These are phyloP conservation scores for Parambassis ranga DNA, from an alignment of 2,797 vertebrate species.

Conservation along the genomic window DNA sequence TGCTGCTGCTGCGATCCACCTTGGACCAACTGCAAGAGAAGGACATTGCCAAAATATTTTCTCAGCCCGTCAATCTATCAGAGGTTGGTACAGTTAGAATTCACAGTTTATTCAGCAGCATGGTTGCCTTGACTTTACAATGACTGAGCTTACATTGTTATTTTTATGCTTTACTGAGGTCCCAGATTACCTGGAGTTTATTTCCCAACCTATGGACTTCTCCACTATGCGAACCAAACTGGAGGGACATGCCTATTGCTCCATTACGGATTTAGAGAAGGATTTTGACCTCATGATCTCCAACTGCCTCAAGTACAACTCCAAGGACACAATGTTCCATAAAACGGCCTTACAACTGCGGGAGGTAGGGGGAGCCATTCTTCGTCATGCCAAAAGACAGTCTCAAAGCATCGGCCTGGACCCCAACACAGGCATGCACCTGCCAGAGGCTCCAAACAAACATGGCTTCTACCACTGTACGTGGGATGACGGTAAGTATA, in stretches of 20 bases:
- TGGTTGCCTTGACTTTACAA: not conserved
- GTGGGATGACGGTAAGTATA: conserved; percentile 94
- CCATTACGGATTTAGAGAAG: conserved; percentile 90
- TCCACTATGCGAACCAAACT: conserved; percentile 94
- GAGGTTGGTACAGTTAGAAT: conserved; percentile 79
- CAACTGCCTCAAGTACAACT: conserved; percentile 99
- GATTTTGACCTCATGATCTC: conserved; percentile 98
- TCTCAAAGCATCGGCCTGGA: conserved; percentile 93
- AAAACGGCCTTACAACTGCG: conserved; percentile 90
- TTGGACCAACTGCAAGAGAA: conserved; percentile 96
- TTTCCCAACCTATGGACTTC: conserved; percentile 98
- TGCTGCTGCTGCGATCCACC: conserved; percentile 89
- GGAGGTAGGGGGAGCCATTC: conserved; percentile 91
- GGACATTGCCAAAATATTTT: conserved; percentile 92
- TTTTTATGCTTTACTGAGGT: conserved; percentile 80
- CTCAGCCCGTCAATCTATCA: conserved; percentile 89
- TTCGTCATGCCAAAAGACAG: conserved; percentile 92
- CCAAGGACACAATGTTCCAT: conserved; percentile 98
- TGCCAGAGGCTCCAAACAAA: conserved; percentile 87
- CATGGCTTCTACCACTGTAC: conserved; percentile 91
- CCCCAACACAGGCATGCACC: conserved; percentile 89
- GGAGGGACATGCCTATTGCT: conserved; percentile 92
- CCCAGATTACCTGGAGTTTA: conserved; percentile 99
- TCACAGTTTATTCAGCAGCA: not conserved
- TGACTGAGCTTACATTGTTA: conserved; percentile 36